phyloP scores from a whole-genome alignment of 2,113 vertebrate genomes.

The Tachycineta bicolor region DNA sequence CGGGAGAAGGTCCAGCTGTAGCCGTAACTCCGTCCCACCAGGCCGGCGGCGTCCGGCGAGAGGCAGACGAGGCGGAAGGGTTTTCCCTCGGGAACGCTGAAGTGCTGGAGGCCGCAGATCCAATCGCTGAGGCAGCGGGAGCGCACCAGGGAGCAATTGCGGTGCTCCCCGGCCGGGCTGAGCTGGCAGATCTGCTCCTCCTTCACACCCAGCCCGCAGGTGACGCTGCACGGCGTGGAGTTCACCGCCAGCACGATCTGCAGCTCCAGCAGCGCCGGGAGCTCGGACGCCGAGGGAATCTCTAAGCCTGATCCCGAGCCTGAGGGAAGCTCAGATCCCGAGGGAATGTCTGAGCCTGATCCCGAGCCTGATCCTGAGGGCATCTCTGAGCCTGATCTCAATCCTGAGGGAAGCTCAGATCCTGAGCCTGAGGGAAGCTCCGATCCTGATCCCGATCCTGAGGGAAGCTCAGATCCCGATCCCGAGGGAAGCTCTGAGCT shows the following conservation, averaged over 20 bases:
- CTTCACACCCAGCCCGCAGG: conserved; percentile 85
- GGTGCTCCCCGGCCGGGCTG: background rate
- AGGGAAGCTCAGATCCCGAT: background rate
- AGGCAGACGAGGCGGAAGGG: conserved; percentile 80
- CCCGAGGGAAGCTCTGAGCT: background rate
- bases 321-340: background rate
- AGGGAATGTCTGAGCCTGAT: fast-evolving
- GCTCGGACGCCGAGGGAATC: background rate
- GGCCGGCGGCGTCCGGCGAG: conserved; percentile 19
- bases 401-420: background rate
- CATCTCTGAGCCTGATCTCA: no score
- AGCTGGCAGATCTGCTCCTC: conserved; percentile 78
- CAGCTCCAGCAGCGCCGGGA: conserved; percentile 24
- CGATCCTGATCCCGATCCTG: no score
- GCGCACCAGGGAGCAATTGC: conserved; percentile 45
- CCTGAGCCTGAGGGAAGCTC: background rate
- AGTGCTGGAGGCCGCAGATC: conserved; percentile 82
- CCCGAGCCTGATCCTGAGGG: no score
- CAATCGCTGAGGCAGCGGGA: conserved; percentile 75
- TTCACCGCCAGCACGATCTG: conserved; percentile 24
- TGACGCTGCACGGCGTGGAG: conserved; percentile 81
- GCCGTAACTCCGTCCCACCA: conserved; percentile 66
- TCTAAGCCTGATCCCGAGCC: background rate
- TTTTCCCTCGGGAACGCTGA: conserved; percentile 63
- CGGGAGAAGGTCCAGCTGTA: conserved; percentile 81